Conservation (phyloP, 1,140 invertebrate species). For the silkworm (Bombyx mori) region DNA sequence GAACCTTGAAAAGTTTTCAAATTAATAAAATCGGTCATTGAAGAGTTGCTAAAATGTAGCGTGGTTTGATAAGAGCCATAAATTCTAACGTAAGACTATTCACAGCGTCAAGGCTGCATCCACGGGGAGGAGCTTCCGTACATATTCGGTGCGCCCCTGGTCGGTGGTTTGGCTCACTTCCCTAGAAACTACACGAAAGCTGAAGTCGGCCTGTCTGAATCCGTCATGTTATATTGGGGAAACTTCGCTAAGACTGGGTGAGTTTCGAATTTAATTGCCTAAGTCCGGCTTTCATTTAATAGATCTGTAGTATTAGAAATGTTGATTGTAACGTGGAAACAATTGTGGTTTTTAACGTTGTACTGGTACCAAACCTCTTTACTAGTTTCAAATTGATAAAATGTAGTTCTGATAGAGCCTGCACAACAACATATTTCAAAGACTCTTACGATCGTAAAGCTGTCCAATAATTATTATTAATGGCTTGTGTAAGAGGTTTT, state of each 20-base stretch:
- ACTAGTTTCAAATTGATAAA: not conserved
- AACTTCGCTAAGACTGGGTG: constrained; percentile 97
- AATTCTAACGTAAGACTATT: not conserved
- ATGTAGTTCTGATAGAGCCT: not conserved
- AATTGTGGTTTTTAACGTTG: too few species aligned
- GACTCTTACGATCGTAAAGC: too few species aligned
- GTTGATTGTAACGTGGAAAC: not conserved
- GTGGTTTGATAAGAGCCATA: not conserved
- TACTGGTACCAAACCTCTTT: not conserved
- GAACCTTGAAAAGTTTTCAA: too few species aligned
- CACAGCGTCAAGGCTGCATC: constrained; percentile 84
- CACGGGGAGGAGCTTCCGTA: constrained; percentile 92
- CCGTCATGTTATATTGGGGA: constrained; percentile 92
- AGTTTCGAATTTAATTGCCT: constrained; percentile 34
- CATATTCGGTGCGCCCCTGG: constrained; percentile 83
- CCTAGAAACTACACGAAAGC: constrained; percentile 88
- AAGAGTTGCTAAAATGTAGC: too few species aligned
- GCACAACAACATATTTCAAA: too few species aligned
- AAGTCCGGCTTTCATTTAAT: too few species aligned
- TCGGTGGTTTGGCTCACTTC: constrained; percentile 83
- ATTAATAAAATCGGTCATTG: too few species aligned
- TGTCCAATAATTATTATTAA: too few species aligned
- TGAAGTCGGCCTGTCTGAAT: constrained; percentile 89
- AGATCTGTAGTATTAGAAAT: not conserved
- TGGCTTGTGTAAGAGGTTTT: too few species aligned